A percentile compares a stretch with the other conserved stretches of the same genome.
phyloP scores from a whole-genome alignment of 2,797 vertebrate genomes.

The Peromyscus eremicus region DNA sequence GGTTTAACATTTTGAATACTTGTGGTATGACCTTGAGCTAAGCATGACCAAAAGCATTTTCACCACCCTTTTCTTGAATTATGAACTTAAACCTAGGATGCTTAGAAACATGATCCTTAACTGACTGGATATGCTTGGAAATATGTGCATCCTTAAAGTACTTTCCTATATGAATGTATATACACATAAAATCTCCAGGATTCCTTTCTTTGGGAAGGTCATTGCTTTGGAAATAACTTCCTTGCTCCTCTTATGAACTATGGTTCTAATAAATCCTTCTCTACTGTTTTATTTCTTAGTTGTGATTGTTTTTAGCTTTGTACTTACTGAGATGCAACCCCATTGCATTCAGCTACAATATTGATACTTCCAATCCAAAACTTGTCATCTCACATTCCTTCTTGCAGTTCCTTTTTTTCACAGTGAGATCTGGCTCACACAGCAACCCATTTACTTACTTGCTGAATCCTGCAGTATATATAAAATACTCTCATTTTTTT shows the following conservation, averaged over 20 bases:
- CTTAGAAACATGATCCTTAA: neutral
- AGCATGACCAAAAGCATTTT: neutral
- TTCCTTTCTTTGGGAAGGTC: neutral
- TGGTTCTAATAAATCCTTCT: neutral
- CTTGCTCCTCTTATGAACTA: neutral
- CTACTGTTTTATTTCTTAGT: conserved; percentile 7
- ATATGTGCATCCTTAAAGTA: neutral
- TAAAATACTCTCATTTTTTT: conserved; percentile 49
- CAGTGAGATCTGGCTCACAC: neutral
- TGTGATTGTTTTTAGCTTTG: conserved; percentile 7
- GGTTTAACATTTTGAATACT: neutral
- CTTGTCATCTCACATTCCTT: neutral
- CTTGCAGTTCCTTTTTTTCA: conserved; percentile 22
- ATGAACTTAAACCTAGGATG: neutral
- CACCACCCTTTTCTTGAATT: neutral
- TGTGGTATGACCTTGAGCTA: neutral
- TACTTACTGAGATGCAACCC: neutral
- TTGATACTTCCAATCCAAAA: neutral
- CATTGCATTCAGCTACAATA: neutral
- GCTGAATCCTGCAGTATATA: neutral
- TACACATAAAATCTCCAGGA: neutral
- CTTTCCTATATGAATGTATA: neutral
- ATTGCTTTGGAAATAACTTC: neutral
- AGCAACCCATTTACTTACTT: conserved; percentile 7
- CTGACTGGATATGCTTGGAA: neutral